These are phyloP conservation scores for Gallinago stenura DNA, from an alignment of 2,797 vertebrate genomes.

Conservation along the genomic window DNA sequence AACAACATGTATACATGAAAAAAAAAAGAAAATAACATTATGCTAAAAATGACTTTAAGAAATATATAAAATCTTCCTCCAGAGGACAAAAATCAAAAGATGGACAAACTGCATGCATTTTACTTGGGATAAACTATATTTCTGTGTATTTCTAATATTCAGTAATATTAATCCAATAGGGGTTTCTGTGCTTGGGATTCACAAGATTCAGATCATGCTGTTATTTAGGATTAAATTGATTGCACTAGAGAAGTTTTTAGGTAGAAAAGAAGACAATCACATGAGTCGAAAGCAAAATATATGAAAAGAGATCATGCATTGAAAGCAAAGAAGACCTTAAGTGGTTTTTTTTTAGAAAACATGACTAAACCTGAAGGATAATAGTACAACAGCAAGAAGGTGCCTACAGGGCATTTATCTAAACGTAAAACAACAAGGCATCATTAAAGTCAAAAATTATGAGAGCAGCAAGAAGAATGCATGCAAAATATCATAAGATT, in stretches of 20 bases:
- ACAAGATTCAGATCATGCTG: background rate
- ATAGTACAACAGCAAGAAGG: background rate
- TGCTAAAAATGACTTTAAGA: background rate
- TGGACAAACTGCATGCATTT: background rate
- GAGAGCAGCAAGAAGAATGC: background rate
- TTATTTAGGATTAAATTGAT: background rate
- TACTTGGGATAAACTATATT: background rate
- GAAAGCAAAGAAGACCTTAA: background rate
- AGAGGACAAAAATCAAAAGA: background rate
- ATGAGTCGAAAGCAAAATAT: background rate
- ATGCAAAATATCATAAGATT: background rate
- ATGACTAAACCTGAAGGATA: background rate
- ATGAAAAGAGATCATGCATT: background rate
- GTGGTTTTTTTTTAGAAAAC: background rate
- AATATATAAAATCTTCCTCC: background rate
- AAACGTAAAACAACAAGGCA: background rate
- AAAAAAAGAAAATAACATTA: background rate
- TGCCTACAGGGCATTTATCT: background rate
- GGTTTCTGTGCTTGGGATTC: background rate
- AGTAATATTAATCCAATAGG: background rate
- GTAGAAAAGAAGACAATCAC: background rate
- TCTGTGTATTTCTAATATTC: background rate
- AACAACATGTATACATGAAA: background rate
- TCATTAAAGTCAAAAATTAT: background rate
- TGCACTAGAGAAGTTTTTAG: background rate